Percentiles rank a stretch among this genome's conserved stretches.
Conservation (phyloP, 2,113 vertebrate species). For the Chamaea fasciata region DNA sequence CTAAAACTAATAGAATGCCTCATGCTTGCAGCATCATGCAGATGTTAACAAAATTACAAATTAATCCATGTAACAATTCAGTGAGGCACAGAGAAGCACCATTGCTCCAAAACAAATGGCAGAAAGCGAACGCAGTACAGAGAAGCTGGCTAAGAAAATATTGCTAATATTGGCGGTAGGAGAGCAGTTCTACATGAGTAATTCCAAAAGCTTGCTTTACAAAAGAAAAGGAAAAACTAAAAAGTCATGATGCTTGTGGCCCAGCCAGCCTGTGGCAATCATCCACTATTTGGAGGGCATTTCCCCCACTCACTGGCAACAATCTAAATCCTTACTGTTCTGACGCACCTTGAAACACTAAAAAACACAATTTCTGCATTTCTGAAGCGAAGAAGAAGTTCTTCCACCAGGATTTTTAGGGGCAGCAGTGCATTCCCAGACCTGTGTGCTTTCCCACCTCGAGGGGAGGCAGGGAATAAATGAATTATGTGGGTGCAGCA, state of each 20-base stretch:
- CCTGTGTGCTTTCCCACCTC: background rate
- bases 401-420: background rate
- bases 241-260: background rate
- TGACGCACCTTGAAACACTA: background rate
- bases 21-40: background rate
- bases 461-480: background rate
- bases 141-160: background rate
- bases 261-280: background rate
- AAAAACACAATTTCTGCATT: background rate
- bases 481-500: rapidly evolving
- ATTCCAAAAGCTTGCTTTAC: background rate
- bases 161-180: background rate
- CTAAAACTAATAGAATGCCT: background rate
- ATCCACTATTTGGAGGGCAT: background rate
- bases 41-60: background rate
- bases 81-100: background rate
- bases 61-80: background rate
- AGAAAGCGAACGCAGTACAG: background rate
- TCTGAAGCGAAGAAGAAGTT: background rate
- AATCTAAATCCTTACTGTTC: background rate
- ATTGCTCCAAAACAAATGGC: background rate
- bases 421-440: background rate
- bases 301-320: background rate
- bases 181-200: background rate
- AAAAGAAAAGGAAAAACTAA: background rate